These are phyloP conservation scores for Calameuta filiformis DNA, from an alignment of 2,888 invertebrate genomes.

Conservation along the genomic window DNA sequence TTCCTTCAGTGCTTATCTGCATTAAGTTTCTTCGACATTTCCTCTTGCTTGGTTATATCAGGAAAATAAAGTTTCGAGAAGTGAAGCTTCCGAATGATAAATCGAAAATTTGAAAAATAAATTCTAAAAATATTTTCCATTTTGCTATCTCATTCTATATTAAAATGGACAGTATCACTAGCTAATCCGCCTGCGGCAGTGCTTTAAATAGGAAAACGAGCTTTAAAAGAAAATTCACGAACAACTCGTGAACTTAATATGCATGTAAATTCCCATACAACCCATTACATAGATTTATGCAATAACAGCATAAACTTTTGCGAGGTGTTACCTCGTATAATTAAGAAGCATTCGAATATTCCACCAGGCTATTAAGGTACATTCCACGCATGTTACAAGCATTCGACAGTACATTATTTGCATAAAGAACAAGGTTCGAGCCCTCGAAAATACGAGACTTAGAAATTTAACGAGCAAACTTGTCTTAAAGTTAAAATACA, in stretches of 20 bases:
- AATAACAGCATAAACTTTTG: neutral
- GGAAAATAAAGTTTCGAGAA: neutral
- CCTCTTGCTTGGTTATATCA: neutral
- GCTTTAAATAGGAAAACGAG: neutral
- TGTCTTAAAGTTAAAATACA: neutral
- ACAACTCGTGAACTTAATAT: neutral
- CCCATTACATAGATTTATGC: neutral
- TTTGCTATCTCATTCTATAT: neutral
- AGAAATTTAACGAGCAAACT: neutral
- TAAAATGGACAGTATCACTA: neutral
- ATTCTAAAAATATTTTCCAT: neutral
- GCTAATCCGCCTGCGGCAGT: neutral
- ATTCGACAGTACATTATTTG: too few species aligned
- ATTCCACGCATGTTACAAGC: too few species aligned
- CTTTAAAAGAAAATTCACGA: neutral
- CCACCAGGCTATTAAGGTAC: neutral
- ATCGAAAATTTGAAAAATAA: neutral
- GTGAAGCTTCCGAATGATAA: neutral
- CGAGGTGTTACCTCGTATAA: neutral
- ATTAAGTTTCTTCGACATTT: neutral
- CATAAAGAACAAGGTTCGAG: neutral
- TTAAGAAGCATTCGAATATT: neutral
- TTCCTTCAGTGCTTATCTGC: neutral
- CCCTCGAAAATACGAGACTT: neutral
- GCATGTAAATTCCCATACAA: neutral